Percentiles rank a stretch among this genome's conserved stretches.
Evolutionary conservation across 1,140 invertebrate species (phyloP).

Genomic region (Hylaeus anthracinus): DNA sequence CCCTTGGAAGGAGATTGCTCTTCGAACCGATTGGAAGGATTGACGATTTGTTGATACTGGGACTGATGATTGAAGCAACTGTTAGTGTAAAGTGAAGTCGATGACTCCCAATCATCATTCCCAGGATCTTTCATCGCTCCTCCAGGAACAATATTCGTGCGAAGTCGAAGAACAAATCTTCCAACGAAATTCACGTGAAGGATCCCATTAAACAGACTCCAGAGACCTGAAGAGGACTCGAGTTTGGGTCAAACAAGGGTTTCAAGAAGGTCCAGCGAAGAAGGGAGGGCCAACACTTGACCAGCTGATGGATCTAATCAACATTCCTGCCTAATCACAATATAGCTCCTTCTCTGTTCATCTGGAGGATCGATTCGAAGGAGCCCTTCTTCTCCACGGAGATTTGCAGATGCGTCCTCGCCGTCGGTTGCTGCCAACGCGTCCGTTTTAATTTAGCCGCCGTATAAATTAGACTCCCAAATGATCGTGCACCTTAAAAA

Average conservation of each 20-base stretch:
- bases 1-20: no score
- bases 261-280: conserved; percentile 62
- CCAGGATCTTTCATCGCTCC: no score
- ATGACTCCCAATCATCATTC: no score
- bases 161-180: no score
- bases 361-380: background rate
- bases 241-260: conserved; percentile 52
- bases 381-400: conserved; percentile 28
- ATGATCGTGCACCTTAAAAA: conserved; percentile 67
- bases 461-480: conserved; percentile 78
- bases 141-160: no score
- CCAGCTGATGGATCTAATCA: conserved; percentile 80
- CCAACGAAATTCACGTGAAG: background rate
- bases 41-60: background rate
- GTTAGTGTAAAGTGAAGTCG: no score
- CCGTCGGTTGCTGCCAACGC: conserved; percentile 44
- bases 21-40: background rate
- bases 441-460: conserved; percentile 75
- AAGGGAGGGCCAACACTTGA: conserved; percentile 59
- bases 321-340: conserved; percentile 75
- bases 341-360: conserved; percentile 58
- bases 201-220: background rate
- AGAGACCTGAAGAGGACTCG: conserved; percentile 7
- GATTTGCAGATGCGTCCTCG: conserved; percentile 58
- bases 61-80: no score